Conservation (phyloP, 2,113 vertebrate genomes). For the Solea senegalensis region DNA sequence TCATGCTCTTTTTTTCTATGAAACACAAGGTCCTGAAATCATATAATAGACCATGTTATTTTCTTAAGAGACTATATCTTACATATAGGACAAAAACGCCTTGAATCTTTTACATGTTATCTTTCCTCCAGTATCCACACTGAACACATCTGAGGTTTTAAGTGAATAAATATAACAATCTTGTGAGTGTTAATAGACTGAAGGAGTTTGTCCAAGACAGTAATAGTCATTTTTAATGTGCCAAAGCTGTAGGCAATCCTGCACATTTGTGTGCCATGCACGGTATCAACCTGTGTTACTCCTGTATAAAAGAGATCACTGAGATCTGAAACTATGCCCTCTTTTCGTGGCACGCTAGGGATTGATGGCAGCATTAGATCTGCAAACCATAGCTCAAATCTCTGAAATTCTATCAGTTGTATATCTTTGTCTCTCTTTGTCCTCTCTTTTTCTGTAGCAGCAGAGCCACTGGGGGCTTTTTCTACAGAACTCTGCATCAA, state of each 20-base stretch:
- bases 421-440: too few relatives aligned
- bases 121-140: conserved; percentile 14
- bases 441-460: not conserved
- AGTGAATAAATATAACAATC: not conserved
- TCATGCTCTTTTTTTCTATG: not conserved
- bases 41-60: conserved; percentile 2
- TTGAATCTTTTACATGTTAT: conserved; percentile 19
- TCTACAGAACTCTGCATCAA: conserved; percentile 24
- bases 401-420: conserved; percentile 11
- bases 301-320: conserved; percentile 19
- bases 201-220: conserved; percentile 4
- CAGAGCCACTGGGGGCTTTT: conserved; percentile 9
- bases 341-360: not conserved
- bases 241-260: not conserved
- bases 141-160: conserved; percentile 4
- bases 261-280: not conserved
- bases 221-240: conserved; percentile 9
- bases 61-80: conserved; percentile 11
- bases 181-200: conserved; percentile 4
- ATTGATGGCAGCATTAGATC: conserved; percentile 9
- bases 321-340: conserved; percentile 5
- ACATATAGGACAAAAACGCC: conserved; percentile 24
- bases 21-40: conserved; percentile 46
- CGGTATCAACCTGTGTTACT: not conserved
- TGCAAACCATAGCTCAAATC: conserved; percentile 13